Conservation (phyloP, 2,797 vertebrate species). For the Discoglossus pictus region DNA sequence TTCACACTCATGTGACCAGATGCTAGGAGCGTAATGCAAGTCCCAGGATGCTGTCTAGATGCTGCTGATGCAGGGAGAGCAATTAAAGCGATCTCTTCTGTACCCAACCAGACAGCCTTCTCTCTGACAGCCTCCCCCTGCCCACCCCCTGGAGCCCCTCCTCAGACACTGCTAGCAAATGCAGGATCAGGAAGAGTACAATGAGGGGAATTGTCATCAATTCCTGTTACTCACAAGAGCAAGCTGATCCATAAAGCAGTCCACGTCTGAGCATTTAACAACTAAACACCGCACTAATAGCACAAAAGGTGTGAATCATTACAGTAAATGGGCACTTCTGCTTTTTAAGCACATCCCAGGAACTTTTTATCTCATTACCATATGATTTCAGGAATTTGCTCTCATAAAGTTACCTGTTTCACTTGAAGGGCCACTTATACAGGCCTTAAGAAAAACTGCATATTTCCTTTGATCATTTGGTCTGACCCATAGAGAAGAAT, state of each 20-base stretch:
- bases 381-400: no score
- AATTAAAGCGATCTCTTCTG: slow-evolving; percentile 54
- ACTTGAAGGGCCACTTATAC: no score
- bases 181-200: slow-evolving; percentile 44
- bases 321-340: no score
- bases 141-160: slow-evolving; percentile 42
- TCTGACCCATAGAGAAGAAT: no score
- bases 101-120: slow-evolving; percentile 18
- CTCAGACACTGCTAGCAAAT: slow-evolving; percentile 57
- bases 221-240: not conserved
- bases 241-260: not conserved
- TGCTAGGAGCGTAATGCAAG: slow-evolving; percentile 74
- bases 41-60: slow-evolving; percentile 74
- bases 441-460: no score
- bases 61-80: slow-evolving; percentile 67
- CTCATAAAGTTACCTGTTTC: no score
- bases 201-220: slow-evolving; percentile 31
- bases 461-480: no score
- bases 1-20: slow-evolving; percentile 89
- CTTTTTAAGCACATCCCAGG: no score
- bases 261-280: not conserved
- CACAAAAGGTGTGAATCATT: no score
- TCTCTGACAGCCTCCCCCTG: slow-evolving; percentile 37
- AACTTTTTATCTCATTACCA: no score
- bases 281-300: no score